Conservation (phyloP, 2,888 invertebrate genomes). For the Leptura quadrifasciata region DNA sequence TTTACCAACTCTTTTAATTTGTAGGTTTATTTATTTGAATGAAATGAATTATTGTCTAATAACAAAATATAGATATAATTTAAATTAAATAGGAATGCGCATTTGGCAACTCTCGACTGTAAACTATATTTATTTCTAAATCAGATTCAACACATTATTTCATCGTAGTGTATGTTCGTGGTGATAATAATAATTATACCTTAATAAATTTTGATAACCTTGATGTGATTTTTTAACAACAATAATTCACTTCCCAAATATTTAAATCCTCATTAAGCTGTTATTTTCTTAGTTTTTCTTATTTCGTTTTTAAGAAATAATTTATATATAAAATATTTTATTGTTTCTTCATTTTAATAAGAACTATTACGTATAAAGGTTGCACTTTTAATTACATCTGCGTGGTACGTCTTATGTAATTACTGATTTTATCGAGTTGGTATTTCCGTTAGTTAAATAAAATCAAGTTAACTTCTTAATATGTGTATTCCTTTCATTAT, state of each 20-base stretch:
- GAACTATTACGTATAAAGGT: not conserved
- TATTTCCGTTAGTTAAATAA: conserved; percentile 23
- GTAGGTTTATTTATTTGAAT: too few species aligned
- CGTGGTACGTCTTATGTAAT: not conserved
- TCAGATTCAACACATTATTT: not conserved
- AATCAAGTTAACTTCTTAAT: conserved; percentile 21
- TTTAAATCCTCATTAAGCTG: not conserved
- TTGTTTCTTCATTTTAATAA: not conserved
- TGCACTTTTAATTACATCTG: not conserved
- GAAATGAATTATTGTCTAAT: too few species aligned
- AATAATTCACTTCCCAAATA: not conserved
- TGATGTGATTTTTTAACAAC: not conserved
- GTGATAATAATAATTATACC: not conserved
- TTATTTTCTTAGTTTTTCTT: not conserved
- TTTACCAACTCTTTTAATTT: too few species aligned
- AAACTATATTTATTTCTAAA: too few species aligned
- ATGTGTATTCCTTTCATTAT: conserved; percentile 26
- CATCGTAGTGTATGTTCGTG: not conserved
- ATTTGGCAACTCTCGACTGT: too few species aligned
- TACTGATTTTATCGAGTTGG: conserved; percentile 30
- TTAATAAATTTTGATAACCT: not conserved
- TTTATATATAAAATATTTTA: not conserved
- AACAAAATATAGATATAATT: too few species aligned
- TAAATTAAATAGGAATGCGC: too few species aligned
- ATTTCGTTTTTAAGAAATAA: too few species aligned